phyloP scores from a whole-genome alignment of 2,888 invertebrate species.

The Candidula unifasciata region DNA sequence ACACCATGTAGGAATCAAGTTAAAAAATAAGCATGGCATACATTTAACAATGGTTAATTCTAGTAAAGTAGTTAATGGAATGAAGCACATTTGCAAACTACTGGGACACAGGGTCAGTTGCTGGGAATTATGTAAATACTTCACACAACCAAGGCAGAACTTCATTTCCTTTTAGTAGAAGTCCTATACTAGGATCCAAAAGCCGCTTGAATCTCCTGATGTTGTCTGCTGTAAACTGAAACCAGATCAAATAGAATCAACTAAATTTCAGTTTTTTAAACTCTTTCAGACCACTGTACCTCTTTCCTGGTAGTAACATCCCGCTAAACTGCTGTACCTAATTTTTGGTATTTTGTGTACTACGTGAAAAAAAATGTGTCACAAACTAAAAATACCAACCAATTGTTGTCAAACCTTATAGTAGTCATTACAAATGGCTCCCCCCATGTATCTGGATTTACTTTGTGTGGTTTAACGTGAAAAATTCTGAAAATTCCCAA shows the following conservation, averaged over 20 bases:
- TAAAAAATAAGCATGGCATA: background rate
- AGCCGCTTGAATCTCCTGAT: slow-evolving; percentile 71
- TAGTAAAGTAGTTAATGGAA: background rate
- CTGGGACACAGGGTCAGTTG: background rate
- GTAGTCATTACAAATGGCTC: no score
- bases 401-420: no score
- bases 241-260: background rate
- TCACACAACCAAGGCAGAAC: slow-evolving; percentile 69
- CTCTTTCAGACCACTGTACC: no score
- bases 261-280: no score
- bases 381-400: no score
- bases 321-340: no score
- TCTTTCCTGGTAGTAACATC: no score
- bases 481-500: no score
- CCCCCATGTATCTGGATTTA: no score
- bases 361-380: no score
- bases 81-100: background rate
- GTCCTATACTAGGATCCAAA: slow-evolving; percentile 75
- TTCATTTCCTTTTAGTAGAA: slow-evolving; percentile 66
- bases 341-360: no score
- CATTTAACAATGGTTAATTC: background rate
- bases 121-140: slow-evolving; percentile 55
- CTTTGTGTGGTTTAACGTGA: no score
- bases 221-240: slow-evolving; percentile 57
- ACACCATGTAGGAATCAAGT: background rate